These are phyloP conservation scores for Hippopotamus amphibius DNA, from an alignment of 2,113 vertebrate species.

Conservation along the genomic window DNA sequence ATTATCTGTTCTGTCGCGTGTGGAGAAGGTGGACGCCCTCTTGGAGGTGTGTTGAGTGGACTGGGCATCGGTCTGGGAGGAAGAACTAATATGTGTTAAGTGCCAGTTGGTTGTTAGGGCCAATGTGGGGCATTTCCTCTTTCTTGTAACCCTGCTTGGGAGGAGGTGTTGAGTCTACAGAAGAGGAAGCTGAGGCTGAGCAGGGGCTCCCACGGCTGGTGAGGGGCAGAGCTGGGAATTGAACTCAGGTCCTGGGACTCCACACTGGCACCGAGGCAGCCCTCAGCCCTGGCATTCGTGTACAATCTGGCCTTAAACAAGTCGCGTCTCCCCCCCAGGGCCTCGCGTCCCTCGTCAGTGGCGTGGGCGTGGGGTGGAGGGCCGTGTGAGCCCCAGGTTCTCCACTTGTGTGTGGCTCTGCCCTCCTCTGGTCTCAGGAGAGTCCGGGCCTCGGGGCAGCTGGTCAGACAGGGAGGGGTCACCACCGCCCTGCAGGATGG, in stretches of 20 bases:
- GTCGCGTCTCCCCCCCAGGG: not conserved
- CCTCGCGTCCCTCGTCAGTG: not conserved
- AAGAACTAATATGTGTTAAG: not conserved
- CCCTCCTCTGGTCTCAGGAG: not conserved
- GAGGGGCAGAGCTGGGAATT: not conserved
- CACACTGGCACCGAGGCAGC: not conserved
- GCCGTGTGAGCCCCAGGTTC: not conserved
- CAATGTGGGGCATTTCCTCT: not conserved
- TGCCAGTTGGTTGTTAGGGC: not conserved
- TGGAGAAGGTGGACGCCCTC: too few relatives aligned
- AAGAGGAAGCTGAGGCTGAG: not conserved
- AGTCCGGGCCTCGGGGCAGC: not conserved
- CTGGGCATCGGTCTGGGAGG: not conserved
- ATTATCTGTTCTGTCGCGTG: not conserved
- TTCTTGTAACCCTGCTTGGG: not conserved
- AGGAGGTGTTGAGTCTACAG: not conserved
- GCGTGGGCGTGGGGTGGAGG: accelerated
- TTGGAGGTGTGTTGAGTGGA: not conserved
- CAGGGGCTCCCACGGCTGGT: too few relatives aligned
- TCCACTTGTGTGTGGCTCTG: not conserved
- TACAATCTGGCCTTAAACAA: not conserved
- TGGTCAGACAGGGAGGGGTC: not conserved
- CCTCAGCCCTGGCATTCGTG: not conserved
- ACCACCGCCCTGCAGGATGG: accelerated
- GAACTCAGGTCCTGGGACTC: not conserved